phyloP scores from a whole-genome alignment of 2,888 invertebrate genomes.

The Calliopum simillimum region DNA sequence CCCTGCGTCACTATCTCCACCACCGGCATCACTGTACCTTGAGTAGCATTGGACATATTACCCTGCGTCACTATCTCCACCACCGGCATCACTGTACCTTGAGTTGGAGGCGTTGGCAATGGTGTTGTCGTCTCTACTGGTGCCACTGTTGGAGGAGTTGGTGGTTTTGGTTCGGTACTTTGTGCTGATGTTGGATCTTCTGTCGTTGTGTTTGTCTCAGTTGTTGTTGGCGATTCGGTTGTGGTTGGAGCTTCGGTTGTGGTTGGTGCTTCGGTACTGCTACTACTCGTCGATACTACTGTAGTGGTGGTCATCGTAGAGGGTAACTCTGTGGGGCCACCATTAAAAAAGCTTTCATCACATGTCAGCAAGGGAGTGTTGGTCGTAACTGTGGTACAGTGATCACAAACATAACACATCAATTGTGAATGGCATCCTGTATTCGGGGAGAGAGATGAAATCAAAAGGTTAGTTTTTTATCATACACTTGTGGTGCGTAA shows the following conservation, averaged over 20 bases:
- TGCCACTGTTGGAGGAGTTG: conserved; percentile 50
- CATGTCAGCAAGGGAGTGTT: conserved; percentile 54
- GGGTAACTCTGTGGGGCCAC: conserved; percentile 46
- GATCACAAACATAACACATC: conserved; percentile 61
- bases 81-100: conserved; percentile 18
- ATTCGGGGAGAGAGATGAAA: no score
- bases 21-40: conserved; percentile 5
- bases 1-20: not conserved
- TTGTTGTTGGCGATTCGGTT: conserved; percentile 16
- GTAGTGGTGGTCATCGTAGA: conserved; percentile 52
- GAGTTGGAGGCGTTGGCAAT: conserved; percentile 54
- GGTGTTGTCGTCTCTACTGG: conserved; percentile 48
- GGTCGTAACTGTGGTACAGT: conserved; percentile 52
- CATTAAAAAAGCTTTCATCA: conserved; percentile 54
- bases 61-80: not conserved
- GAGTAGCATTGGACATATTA: not conserved
- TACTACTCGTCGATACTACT: not conserved
- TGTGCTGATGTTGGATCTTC: conserved; percentile 37
- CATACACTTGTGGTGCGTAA: no score
- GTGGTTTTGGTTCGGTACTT: conserved; percentile 28
- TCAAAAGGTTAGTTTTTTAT: no score
- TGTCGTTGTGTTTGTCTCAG: conserved; percentile 40
- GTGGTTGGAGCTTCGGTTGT: not conserved
- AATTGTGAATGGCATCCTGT: conserved; percentile 49
- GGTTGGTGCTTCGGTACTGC: conserved; percentile 21